phyloP scores from a whole-genome alignment of 2,888 invertebrate species.

The Hypsopygia costalis region DNA sequence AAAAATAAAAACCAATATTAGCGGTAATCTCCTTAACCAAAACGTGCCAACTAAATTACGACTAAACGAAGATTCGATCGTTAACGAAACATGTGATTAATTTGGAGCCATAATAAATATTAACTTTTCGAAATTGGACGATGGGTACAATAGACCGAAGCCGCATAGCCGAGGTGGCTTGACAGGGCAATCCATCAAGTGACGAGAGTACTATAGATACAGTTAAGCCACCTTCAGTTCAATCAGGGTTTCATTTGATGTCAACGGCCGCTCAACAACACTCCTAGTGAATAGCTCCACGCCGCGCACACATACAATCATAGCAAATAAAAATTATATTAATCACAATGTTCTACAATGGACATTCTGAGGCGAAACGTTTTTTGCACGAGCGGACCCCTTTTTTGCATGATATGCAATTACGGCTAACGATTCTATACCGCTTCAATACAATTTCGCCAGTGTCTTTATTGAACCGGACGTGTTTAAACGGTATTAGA shows the following conservation, averaged over 20 bases:
- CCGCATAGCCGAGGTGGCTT: conserved; percentile 24
- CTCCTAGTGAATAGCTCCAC: conserved; percentile 34
- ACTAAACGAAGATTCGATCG: conserved; percentile 37
- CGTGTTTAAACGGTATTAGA: conserved; percentile 52
- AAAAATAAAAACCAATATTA: too few species aligned
- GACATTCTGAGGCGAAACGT: conserved; percentile 37
- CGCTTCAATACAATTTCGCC: conserved; percentile 49
- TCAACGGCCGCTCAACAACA: conserved; percentile 54
- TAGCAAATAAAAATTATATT: conserved; percentile 65
- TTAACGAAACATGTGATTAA: conserved; percentile 47
- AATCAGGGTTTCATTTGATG: conserved; percentile 58
- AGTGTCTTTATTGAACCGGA: conserved; percentile 42
- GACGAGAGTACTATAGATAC: conserved; percentile 44
- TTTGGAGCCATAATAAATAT: conserved; percentile 51
- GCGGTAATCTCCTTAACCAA: conserved; percentile 28
- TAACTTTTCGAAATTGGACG: conserved; percentile 54
- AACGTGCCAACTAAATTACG: conserved; percentile 25
- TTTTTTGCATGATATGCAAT: conserved; percentile 67
- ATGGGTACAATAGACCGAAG: conserved; percentile 39
- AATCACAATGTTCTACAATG: conserved; percentile 52
- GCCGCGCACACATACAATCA: conserved; percentile 46
- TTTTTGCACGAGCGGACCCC: conserved; percentile 36
- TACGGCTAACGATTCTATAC: conserved; percentile 57
- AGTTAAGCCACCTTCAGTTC: conserved; percentile 42
- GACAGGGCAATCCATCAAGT: conserved; percentile 60